phyloP scores from a whole-genome alignment of 2,113 vertebrate genomes.

The Cyprinodon variegatus region DNA sequence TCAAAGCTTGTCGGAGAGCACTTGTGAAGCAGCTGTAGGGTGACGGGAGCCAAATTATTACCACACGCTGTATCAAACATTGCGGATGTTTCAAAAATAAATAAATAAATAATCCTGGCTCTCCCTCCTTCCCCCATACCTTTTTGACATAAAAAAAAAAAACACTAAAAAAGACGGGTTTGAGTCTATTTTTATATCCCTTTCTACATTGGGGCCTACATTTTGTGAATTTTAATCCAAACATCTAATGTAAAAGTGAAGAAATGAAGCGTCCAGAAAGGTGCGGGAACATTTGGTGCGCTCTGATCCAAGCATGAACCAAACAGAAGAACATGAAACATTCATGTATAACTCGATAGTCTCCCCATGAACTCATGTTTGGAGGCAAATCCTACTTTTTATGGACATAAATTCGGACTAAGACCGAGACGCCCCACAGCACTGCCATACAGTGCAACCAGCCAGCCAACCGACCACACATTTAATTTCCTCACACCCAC shows the following conservation, averaged over 20 bases:
- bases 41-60: conserved; percentile 62
- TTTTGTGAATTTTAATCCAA: background rate
- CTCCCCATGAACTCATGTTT: conserved; percentile 58
- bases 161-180: background rate
- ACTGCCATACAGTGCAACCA: conserved; percentile 50
- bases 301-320: conserved; percentile 52
- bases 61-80: conserved; percentile 77
- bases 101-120: conserved; percentile 79
- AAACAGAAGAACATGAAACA: conserved; percentile 64
- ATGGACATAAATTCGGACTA: conserved; percentile 50
- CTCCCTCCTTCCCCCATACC: conserved; percentile 8
- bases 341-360: conserved; percentile 54
- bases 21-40: conserved; percentile 59
- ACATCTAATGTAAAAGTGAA: conserved; percentile 50
- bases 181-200: background rate
- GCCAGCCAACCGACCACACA: conserved; percentile 58
- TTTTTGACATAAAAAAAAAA: background rate
- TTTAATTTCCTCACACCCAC: conserved; percentile 65
- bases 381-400: conserved; percentile 45
- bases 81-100: conserved; percentile 79
- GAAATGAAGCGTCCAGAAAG: conserved; percentile 50
- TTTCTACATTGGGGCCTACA: conserved; percentile 37
- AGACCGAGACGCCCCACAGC: conserved; percentile 49
- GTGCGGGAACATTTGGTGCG: conserved; percentile 48
- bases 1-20: conserved; percentile 56